phyloP scores from a whole-genome alignment of 2,888 invertebrate species.

The Nemurella pictetii region DNA sequence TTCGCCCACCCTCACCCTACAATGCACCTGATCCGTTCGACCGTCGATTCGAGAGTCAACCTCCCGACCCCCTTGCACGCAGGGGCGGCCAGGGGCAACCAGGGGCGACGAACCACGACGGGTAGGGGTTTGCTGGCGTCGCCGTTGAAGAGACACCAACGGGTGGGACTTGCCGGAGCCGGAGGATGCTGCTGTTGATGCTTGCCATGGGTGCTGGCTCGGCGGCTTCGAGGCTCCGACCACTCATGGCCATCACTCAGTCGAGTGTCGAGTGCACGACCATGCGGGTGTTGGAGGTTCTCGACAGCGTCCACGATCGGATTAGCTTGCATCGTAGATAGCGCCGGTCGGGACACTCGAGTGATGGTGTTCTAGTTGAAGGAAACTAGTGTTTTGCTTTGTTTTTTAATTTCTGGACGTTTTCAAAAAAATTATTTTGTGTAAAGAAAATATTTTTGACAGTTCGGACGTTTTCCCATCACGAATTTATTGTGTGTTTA shows the following conservation, averaged over 20 bases:
- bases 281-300: conserved; percentile 5
- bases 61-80: background rate
- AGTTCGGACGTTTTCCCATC: too few relatives aligned
- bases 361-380: background rate
- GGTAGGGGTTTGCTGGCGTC: background rate
- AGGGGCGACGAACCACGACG: background rate
- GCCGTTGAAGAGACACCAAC: background rate
- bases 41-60: too few relatives aligned
- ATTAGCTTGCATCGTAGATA: background rate
- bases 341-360: background rate
- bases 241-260: background rate
- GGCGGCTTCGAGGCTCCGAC: background rate
- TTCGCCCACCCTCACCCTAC: background rate
- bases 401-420: background rate
- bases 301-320: background rate
- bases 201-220: too few relatives aligned
- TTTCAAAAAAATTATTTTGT: background rate
- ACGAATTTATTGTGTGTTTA: background rate
- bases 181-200: background rate
- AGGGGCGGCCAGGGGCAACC: background rate
- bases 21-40: background rate
- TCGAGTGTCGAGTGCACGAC: background rate
- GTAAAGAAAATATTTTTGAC: background rate
- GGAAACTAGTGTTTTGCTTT: background rate
- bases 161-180: background rate